Evolutionary conservation across 2,113 vertebrate genomes (phyloP).

Genomic region (Anolis carolinensis): DNA sequence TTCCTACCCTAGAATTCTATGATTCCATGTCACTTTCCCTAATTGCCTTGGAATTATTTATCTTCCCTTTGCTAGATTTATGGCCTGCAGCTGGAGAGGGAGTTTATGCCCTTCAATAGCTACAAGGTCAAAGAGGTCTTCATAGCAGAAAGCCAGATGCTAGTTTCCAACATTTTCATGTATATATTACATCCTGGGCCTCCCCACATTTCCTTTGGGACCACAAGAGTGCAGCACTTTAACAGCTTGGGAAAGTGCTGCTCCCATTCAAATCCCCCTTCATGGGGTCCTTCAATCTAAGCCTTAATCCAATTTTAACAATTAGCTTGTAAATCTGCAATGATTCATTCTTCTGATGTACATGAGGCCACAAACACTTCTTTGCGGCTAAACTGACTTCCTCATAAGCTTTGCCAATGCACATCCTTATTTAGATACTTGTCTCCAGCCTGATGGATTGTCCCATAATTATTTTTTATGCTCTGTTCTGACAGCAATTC

Average conservation of each 20-base stretch:
- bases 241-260: neutral
- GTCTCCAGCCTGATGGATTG: slow-evolving; percentile 33
- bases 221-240: neutral
- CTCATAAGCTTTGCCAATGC: neutral
- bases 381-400: neutral
- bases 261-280: neutral
- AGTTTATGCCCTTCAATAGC: no score
- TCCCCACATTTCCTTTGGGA: neutral
- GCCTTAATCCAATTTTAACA: neutral
- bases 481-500: slow-evolving; percentile 34
- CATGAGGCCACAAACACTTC: neutral
- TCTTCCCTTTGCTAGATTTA: no score
- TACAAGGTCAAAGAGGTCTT: no score
- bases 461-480: slow-evolving; percentile 51
- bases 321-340: no score
- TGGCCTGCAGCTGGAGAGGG: no score
- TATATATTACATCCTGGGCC: no score
- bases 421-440: slow-evolving; percentile 29
- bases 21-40: no score
- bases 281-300: neutral
- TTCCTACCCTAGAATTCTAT: no score
- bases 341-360: neutral
- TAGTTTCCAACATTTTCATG: no score
- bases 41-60: no score
- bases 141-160: no score